phyloP scores from a whole-genome alignment of 2,113 vertebrate genomes.

The Sphyrna mokarran region DNA sequence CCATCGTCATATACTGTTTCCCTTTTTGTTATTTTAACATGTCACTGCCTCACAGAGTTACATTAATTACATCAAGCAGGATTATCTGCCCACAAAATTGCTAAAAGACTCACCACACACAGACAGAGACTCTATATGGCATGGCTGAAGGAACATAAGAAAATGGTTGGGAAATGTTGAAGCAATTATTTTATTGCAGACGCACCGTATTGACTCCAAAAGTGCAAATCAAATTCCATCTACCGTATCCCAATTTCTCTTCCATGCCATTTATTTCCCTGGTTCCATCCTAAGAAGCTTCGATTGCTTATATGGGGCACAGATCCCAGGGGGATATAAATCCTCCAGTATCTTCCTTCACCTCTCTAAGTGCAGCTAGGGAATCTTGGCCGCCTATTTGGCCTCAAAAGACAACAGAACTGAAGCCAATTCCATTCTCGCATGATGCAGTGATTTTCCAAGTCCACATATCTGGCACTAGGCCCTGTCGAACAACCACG shows the following conservation, averaged over 20 bases:
- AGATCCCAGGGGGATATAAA: not conserved
- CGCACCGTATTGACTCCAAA: not conserved
- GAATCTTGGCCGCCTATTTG: not conserved
- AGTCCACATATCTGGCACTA: not conserved
- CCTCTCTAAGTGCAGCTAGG: no score
- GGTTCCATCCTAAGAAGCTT: not conserved
- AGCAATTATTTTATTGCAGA: constrained; percentile 27
- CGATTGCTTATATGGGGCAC: not conserved
- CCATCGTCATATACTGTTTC: not conserved
- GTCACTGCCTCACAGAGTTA: not conserved
- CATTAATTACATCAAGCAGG: constrained; percentile 13
- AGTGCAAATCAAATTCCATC: not conserved
- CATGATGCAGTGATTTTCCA: not conserved
- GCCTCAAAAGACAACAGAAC: no score
- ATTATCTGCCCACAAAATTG: not conserved
- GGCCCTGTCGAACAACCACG: not conserved
- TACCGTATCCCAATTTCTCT: not conserved
- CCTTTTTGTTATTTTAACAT: not conserved
- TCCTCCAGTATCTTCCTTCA: not conserved
- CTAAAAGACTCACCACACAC: not conserved
- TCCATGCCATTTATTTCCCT: not conserved
- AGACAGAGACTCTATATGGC: not conserved
- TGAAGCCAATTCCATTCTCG: not conserved
- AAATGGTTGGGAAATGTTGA: constrained; percentile 25
- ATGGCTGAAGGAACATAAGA: constrained; percentile 3